Percentiles rank a stretch among this genome's conserved stretches.
phyloP scores from a whole-genome alignment of 2,113 vertebrate genomes.

The Mesoclemmys tuberculata region DNA sequence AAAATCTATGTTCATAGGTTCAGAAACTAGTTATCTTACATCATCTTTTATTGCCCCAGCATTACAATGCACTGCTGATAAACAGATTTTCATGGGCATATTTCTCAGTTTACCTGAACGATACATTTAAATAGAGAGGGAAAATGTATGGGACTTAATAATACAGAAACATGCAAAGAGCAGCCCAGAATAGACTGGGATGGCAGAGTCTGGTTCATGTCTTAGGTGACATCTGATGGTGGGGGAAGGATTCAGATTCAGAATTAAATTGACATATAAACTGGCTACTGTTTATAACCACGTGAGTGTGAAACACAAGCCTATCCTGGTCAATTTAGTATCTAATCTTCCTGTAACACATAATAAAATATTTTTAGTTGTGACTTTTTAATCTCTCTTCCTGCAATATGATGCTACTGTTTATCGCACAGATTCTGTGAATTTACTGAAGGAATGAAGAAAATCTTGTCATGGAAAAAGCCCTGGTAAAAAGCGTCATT shows the following conservation, averaged over 20 bases:
- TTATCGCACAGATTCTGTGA: not conserved
- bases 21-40: not conserved
- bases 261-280: not conserved
- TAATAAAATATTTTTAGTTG: not conserved
- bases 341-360: not conserved
- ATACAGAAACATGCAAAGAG: not conserved
- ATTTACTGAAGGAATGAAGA: slow-evolving; percentile 32
- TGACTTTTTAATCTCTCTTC: slow-evolving; percentile 6
- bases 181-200: not conserved
- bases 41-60: not conserved
- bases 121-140: slow-evolving; percentile 14
- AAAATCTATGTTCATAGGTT: not conserved
- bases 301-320: not conserved
- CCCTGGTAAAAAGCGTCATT: not conserved
- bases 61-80: not conserved
- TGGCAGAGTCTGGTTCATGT: not conserved
- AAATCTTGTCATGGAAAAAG: slow-evolving; percentile 14
- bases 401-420: not conserved
- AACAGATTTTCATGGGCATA: not conserved
- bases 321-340: not conserved
- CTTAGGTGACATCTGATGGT: not conserved
- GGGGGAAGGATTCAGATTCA: slow-evolving; percentile 1
- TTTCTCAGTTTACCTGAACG: slow-evolving; percentile 2
- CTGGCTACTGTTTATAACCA: not conserved
- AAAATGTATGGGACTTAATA: not conserved